phyloP scores from a whole-genome alignment of 2,113 vertebrate genomes.

The Campylorhamphus procurvoides region DNA sequence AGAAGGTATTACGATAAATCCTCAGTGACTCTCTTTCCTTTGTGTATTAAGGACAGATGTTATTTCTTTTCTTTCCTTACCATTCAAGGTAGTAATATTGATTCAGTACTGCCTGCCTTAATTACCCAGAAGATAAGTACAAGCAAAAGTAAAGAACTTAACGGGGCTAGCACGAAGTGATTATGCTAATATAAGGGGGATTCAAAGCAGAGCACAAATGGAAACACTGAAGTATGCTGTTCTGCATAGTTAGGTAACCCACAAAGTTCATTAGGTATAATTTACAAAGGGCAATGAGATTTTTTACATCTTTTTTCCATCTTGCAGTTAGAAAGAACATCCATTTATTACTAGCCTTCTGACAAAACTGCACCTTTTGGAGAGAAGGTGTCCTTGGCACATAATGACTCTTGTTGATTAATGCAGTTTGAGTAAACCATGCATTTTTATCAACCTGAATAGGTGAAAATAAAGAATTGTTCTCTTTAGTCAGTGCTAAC shows the following conservation, averaged over 20 bases:
- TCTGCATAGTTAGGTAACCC: not conserved
- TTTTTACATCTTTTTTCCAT: not conserved
- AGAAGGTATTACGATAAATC: not conserved
- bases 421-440: not conserved
- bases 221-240: not conserved
- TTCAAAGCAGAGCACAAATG: not conserved
- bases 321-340: not conserved
- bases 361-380: not conserved
- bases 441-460: not conserved
- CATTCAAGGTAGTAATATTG: not conserved
- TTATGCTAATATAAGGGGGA: not conserved
- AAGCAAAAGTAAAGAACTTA: not conserved
- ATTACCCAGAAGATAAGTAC: not conserved
- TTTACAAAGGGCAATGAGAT: not conserved
- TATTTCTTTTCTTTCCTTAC: not conserved
- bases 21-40: not conserved
- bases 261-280: not conserved
- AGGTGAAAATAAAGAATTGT: not conserved
- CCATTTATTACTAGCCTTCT: not conserved
- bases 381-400: not conserved
- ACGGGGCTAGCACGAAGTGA: not conserved
- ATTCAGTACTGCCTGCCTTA: not conserved
- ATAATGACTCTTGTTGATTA: not conserved
- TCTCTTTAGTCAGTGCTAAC: not conserved
- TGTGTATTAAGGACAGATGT: not conserved